Evolutionary conservation across 2,888 invertebrate species (phyloP), one percentile per base, ranked within the genome.

Genomic region (Netelia virgata): DNA sequence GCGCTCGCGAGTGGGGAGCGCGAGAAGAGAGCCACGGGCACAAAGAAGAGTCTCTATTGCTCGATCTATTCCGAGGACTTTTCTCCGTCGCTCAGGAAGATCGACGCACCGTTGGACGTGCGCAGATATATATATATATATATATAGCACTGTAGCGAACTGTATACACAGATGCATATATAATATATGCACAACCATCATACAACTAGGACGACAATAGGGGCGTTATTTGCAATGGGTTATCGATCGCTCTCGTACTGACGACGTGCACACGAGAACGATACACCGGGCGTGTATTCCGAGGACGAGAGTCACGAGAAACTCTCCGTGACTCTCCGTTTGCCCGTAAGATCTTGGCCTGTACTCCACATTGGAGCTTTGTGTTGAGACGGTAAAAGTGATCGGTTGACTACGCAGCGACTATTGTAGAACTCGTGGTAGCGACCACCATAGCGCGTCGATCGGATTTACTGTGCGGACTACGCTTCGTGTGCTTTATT

Each of bases 231-330:
- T 86, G 88, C 89, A 88, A 88, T 88, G 89, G 88, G 87, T 87
- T 90, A 91, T 91, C 91, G 91, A 91, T 90, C 91, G 91, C 87
- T 90, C 88, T 88, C 88, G 84, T 86, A 73, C 77, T 77, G 73
- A 57, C 72, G 85, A 72, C 80, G 86, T 87, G 86, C 88, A 87
- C 82, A 87, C 81, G 84, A 83, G 63, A 72, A 78, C 64, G 63
- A 73, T 72, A 72, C 68, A 86, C 81, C 83, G 57, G 77, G 68
- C 36, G 59, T 59, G 82, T 75, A 83, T 74, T 74, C 75, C 84
- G 64, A 59, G 66, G 68, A 75, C 78, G 77, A 83, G 79, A 70
- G 84, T 78, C 86, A 87, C 87, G 88, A 88, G 83, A 85, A 83
- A 87, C 86, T 84, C 87, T 83, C 88, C 89, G 89, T 90, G 90